Percentiles rank a stretch among this genome's conserved stretches.
phyloP scores from a whole-genome alignment of 2,888 invertebrate genomes.

The Eristalinus sepulchralis region DNA sequence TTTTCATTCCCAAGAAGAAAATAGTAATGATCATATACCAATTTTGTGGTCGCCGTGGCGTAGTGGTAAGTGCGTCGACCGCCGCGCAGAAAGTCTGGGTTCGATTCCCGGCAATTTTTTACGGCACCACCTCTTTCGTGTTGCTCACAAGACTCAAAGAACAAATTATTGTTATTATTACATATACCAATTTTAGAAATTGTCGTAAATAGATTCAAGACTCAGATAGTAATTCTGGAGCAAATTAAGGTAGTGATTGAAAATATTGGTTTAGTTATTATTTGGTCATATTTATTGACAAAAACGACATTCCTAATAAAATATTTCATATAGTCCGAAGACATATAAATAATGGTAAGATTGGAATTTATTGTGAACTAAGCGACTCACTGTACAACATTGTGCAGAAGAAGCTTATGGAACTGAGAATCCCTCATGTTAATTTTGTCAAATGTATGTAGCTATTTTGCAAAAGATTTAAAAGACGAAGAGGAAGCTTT shows the following conservation, averaged over 20 bases:
- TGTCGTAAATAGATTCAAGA: constrained; percentile 1
- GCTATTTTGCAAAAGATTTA: constrained; percentile 44
- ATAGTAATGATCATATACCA: neutral
- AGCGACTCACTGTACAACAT: neutral
- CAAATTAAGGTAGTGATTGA: neutral
- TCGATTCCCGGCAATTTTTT: too few species aligned
- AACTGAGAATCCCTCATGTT: constrained; percentile 7
- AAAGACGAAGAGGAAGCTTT: constrained; percentile 45
- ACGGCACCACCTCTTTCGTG: too few species aligned
- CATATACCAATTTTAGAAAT: too few species aligned
- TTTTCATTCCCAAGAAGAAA: constrained; percentile 6
- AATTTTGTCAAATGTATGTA: constrained; percentile 38
- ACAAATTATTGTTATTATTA: too few species aligned
- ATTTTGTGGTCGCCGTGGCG: too few species aligned
- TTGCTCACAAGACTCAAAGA: too few species aligned
- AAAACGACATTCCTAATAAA: constrained; percentile 24
- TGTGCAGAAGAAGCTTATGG: constrained; percentile 4
- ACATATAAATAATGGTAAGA: constrained; percentile 1
- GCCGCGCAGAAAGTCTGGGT: too few species aligned
- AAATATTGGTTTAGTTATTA: too few species aligned
- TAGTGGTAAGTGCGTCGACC: too few species aligned
- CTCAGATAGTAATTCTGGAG: neutral
- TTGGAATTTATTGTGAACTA: neutral
- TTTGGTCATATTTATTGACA: constrained; percentile 30
- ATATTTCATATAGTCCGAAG: constrained; percentile 3